Base-by-base conservation (phyloP, 2,797 vertebrate genomes). In the Phoeniculus purpureus region DNA sequence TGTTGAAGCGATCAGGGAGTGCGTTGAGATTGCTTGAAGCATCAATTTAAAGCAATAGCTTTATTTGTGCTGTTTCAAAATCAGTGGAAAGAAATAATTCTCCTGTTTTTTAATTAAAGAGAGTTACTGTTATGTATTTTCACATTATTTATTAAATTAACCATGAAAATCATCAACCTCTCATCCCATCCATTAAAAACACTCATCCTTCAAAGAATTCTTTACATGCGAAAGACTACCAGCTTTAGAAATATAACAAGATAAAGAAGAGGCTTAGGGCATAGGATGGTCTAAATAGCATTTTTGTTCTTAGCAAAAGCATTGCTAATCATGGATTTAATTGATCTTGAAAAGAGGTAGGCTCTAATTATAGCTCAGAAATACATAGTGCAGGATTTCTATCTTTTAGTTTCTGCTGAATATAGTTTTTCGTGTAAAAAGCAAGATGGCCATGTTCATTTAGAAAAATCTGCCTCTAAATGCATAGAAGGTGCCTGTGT, bases 91-190 rank as follows among this genome's bases (percentile, higher is more conserved):
- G 81, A 32, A 50, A 55, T 7, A 37, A 43, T 43, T 43, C 48
- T 91, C 25, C 73, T 82, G 15, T 62, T 94, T 94, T 72, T 70
- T 91, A 91, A 92, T 83, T 71, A 50, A 80, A 72, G 66, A 40
- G 29, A 92, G 45, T 52, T 74, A 51, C 67, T 76, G 10, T 71
- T 86, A 79, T 68, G 73, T 50, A 15, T 56, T 90, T 93, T 82
- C 72, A 85, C 29, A 62, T 67, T 81, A 62, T 80, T 88, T 67
- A 22, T 83, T 94, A 79, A 90, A 92, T 85, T 85, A 86, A 88
- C 13, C 40, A 40, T 50, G 26, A 86, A 67, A 92, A 81, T 76
- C 12, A 86, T 52, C 12, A 85, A 11, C 21, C 80, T 86, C 32
- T 90, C 23, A 50, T 79, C 90, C 56, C 91, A 59, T 93, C 26